These are phyloP conservation scores for Drosophila biarmipes DNA, from an alignment of 1,140 invertebrate genomes.

Conservation along the genomic window DNA sequence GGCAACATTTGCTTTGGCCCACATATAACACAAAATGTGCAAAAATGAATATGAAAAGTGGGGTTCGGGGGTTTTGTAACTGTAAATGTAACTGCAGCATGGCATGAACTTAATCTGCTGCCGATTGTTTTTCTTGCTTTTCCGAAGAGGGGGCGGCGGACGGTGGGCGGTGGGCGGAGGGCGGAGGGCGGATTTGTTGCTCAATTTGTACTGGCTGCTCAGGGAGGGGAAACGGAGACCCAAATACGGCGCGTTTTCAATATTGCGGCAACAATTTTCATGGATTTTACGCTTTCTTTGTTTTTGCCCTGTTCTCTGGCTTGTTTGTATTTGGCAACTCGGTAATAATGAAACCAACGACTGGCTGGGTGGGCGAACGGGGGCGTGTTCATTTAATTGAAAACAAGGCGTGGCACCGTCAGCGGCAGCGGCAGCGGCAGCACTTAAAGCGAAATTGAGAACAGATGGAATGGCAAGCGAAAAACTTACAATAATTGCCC, in stretches of 20 bases:
- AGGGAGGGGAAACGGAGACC: constrained; percentile 16
- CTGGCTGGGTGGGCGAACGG: constrained; percentile 12
- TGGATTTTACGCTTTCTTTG: constrained; percentile 58
- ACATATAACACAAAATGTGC: constrained; percentile 66
- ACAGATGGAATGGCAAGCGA: constrained; percentile 65
- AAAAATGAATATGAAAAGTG: constrained; percentile 73
- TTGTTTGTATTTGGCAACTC: constrained; percentile 72
- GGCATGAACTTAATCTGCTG: constrained; percentile 81
- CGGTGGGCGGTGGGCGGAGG: constrained; percentile 13
- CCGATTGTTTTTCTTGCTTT: constrained; percentile 62
- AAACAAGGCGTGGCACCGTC: constrained; percentile 72
- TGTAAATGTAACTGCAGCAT: constrained; percentile 81
- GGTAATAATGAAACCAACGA: constrained; percentile 80
- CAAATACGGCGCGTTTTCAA: constrained; percentile 78
- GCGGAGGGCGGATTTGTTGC: constrained; percentile 54
- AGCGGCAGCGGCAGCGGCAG: constrained; percentile 12
- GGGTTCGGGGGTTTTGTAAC: constrained; percentile 57
- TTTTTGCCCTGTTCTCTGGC: constrained; percentile 26
- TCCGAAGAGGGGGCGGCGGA: constrained; percentile 4
- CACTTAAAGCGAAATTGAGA: constrained; percentile 76
- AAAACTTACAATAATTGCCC: constrained; percentile 79
- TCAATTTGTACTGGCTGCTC: constrained; percentile 58
- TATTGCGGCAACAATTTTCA: constrained; percentile 82
- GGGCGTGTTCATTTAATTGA: constrained; percentile 79
- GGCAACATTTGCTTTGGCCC: constrained; percentile 78